Evolutionary conservation across 2,113 vertebrate species (phyloP), one percentile per base, ranked within the genome.

Genomic region (Sinocyclocheilus anophthalmus): DNA sequence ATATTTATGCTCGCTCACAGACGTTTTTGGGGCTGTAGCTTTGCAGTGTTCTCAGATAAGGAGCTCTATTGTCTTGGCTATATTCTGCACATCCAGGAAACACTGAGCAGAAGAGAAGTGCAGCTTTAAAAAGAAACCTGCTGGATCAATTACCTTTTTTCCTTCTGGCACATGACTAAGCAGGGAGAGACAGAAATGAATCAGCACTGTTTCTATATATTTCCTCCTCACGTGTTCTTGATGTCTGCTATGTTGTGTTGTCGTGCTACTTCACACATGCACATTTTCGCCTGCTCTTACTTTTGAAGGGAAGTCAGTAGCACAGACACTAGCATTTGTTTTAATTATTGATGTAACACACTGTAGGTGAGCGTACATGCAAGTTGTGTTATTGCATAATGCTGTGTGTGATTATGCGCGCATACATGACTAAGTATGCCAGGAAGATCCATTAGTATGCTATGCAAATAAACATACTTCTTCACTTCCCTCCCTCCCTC

Each of bases 21-120:
- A 26, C 63, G 20, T 79, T 75, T 83, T 88, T 59, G 57, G 61
- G 33, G 45, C 61, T 18, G 79, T 55, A 48, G 53, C 72, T 70
- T 33, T 65, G 78, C 77, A 65, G 59, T 42, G 45, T 59, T 75
- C 20, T 45, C 11, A 65, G 78, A 88, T 89, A 87, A 87, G 80
- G 30, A 39, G 57, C 53, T 85, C 82, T 53, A 61, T 84, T 87
- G 86, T 89, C 39, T 88, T 85, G 75, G 87, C 39, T 86, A 59
- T 70, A 55, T 81, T 84, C 67, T 53, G 22, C 85, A 48, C 63
- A 87, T 61, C 67, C 59, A 76, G 83, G 37, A 22, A 77, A 84
- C 70, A 55, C 81, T 84, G 48, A 70, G 18, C 18, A 84, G 22
- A 63, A 72, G 16, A 24, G 50, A 22, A 50, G 37, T 5, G 30